A percentile compares a stretch with the other conserved stretches of the same genome.
phyloP scores from a whole-genome alignment of 2,797 vertebrate genomes.

The Eidolon dupreanum region DNA sequence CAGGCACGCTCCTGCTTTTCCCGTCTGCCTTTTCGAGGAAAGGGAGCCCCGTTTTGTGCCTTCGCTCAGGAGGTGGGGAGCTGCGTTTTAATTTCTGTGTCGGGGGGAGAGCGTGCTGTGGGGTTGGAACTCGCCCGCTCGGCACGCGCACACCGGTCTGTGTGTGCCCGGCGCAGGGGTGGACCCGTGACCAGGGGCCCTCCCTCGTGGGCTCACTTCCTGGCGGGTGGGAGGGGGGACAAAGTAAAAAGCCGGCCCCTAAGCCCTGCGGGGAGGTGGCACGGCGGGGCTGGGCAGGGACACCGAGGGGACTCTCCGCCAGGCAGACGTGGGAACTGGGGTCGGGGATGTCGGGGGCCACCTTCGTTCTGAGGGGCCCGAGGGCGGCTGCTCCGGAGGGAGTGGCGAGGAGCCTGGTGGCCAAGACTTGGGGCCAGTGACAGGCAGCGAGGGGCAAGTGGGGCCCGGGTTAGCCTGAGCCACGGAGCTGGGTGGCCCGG shows the following conservation, averaged over 20 bases:
- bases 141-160: not conserved
- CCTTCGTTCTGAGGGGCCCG: too few relatives aligned
- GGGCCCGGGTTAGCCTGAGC: too few relatives aligned
- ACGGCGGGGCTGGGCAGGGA: accelerated
- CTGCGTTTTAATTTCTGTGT: too few relatives aligned
- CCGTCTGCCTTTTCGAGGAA: not conserved
- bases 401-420: not conserved
- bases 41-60: not conserved
- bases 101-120: too few relatives aligned
- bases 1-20: not conserved
- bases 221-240: not conserved
- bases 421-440: too few relatives aligned
- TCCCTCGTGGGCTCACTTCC: accelerated
- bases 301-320: not conserved
- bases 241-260: accelerated
- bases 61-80: not conserved
- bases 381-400: accelerated
- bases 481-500: not conserved
- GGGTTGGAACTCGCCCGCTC: too few relatives aligned
- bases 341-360: not conserved
- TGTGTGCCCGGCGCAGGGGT: too few relatives aligned
- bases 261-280: not conserved
- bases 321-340: not conserved
- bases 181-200: not conserved
- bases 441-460: not conserved